Base-by-base conservation (phyloP, 2,797 vertebrate species). In the Zenarchopterus dispar region DNA sequence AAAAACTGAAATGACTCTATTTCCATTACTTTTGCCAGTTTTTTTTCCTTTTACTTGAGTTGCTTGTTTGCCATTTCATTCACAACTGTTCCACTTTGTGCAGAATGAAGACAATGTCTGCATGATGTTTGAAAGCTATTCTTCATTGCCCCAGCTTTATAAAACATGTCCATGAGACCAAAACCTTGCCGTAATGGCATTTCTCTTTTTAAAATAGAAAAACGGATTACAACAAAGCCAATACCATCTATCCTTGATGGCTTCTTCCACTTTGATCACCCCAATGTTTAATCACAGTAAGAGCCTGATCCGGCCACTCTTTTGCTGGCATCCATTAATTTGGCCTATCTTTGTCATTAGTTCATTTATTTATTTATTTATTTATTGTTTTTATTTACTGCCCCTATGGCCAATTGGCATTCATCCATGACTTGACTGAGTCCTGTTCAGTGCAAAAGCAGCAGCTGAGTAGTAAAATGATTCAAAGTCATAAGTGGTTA, bases 251-350 rank as follows among this genome's bases (percentile, higher is more conserved):
- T 89, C 86, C 79, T 84, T 93, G 92, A 94, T 92, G 90, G 89
- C 78, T 78, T 82, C 82, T 84, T 87, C 70, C 72, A 58, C 72
- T 84, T 68, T 77, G 84, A 91, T 82, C 80, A 80, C 82, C 73
- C 69, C 77, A 62, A 84, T 93, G 87, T 93, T 93, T 94, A 93
- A 93, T 94, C 92, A 93, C 89, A 87, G 82, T 93, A 91, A 94
- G 86, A 94, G 93, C 85, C 43, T 33, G 72, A 75, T 81, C 75
- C 84, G 77, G 71, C 84, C 76, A 85, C 54, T 31, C 70, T 66
- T 79, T 84, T 66, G 51, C 67, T 79, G 74, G 70, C 58, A 70
- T 69, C 77, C 81, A 91, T 92, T 92, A 75, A 91, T 90, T 89
- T 80, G 80, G 77, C 81, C 71, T 82, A 75, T 78, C 43, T 73